Percentiles rank a stretch among this genome's conserved stretches.
Conservation (phyloP, 1,140 invertebrate genomes). For the Pseudomyrmex dendroicus region DNA sequence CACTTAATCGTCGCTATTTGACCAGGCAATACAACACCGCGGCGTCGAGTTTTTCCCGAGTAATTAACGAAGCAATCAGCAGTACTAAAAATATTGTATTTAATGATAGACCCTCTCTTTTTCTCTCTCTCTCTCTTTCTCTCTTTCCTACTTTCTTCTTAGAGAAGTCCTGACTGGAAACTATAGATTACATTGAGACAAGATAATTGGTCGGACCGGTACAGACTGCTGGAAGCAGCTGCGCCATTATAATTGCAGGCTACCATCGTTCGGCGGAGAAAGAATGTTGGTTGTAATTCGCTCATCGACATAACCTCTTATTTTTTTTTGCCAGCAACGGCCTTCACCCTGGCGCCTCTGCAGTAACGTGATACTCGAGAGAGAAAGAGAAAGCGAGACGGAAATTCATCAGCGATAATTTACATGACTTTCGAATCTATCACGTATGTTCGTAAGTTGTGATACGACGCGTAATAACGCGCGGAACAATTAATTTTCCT, state of each 20-base stretch:
- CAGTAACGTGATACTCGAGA: neutral
- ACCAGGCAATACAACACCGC: conserved; percentile 11
- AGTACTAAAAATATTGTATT: conserved; percentile 76
- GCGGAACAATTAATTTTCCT: conserved; percentile 12
- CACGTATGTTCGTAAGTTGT: neutral
- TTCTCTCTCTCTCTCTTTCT: no score
- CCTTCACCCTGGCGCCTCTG: conserved; percentile 46
- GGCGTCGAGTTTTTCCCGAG: conserved; percentile 45
- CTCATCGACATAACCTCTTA: conserved; percentile 62
- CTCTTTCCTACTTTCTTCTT: conserved; percentile 4
- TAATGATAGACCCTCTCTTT: conserved; percentile 75
- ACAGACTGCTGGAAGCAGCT: conserved; percentile 70
- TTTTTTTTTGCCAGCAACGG: conserved; percentile 29
- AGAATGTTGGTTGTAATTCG: conserved; percentile 67
- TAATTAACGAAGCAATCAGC: conserved; percentile 75
- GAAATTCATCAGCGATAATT: conserved; percentile 8
- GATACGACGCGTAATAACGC: neutral
- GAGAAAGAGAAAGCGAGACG: neutral
- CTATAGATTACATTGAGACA: conserved; percentile 77
- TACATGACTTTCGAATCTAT: neutral
- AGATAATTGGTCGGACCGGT: conserved; percentile 74
- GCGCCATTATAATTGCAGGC: conserved; percentile 77
- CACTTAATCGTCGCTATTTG: conserved; percentile 68
- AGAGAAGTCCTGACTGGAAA: conserved; percentile 59
- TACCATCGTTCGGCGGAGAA: conserved; percentile 60